Evolutionary conservation across 2,797 vertebrate species (phyloP).

Genomic region (Sebastes melanostomus): DNA sequence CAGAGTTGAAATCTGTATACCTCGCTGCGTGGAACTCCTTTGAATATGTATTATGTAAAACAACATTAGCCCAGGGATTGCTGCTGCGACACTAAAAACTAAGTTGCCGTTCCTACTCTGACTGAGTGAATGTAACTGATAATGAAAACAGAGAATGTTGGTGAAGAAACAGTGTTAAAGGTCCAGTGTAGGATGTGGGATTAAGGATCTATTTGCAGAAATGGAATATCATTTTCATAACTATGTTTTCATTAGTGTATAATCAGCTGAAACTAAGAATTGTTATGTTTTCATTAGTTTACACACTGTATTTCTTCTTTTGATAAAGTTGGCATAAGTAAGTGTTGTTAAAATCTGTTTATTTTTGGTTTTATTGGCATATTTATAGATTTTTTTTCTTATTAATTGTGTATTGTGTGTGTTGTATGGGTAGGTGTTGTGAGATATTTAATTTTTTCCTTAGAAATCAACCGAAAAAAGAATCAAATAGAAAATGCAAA

Average conservation of each 20-base stretch:
- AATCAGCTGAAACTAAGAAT: no score
- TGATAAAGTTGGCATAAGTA: no score
- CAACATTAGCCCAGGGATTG: background rate
- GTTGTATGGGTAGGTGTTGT: background rate
- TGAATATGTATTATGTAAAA: background rate
- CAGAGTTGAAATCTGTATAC: background rate
- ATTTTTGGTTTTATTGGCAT: background rate
- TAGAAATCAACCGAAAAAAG: background rate
- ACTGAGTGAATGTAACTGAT: background rate
- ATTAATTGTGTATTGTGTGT: background rate
- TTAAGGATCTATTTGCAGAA: no score
- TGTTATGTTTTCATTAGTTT: no score
- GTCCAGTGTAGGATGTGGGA: no score
- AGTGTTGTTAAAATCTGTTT: background rate
- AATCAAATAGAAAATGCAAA: slow-evolving; percentile 13
- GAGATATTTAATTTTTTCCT: background rate
- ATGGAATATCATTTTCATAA: no score
- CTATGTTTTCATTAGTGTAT: no score
- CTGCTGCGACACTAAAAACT: background rate
- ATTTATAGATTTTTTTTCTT: background rate
- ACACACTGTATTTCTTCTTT: no score
- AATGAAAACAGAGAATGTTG: background rate
- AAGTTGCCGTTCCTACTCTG: background rate
- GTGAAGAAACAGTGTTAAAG: background rate
- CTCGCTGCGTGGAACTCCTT: background rate